Evolutionary conservation across 2,113 vertebrate genomes (phyloP).

Genomic region (human): DNA sequence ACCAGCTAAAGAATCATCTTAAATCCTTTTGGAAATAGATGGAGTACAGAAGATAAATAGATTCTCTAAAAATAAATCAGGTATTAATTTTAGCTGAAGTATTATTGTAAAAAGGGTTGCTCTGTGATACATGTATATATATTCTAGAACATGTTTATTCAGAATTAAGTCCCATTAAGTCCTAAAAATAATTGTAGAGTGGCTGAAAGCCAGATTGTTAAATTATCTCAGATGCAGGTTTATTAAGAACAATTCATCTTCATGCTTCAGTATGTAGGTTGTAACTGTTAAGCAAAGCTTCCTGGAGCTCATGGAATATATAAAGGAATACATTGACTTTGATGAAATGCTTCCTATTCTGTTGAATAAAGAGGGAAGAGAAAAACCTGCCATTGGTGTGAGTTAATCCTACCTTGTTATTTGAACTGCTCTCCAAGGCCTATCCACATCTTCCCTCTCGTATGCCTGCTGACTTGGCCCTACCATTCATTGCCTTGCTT

Average conservation of each 20-base stretch:
- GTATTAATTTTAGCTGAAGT: neutral
- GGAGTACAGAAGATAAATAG: neutral
- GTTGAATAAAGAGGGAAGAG: too few relatives aligned
- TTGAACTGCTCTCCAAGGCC: neutral
- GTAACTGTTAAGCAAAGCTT: neutral
- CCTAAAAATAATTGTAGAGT: neutral
- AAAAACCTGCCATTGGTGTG: too few relatives aligned
- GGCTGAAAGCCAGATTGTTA: neutral
- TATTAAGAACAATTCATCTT: slow-evolving; percentile 20
- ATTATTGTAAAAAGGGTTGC: neutral
- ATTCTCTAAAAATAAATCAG: neutral
- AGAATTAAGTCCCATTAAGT: slow-evolving; percentile 1
- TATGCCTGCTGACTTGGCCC: neutral
- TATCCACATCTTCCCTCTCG: neutral
- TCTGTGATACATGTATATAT: neutral
- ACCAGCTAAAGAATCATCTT: neutral
- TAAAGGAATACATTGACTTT: neutral
- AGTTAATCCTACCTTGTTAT: neutral
- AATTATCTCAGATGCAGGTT: neutral
- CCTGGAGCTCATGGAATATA: neutral
- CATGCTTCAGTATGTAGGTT: neutral
- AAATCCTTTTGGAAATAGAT: neutral
- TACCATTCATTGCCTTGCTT: neutral
- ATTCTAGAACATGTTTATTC: neutral
- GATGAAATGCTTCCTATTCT: neutral